Evolutionary conservation across 2,797 vertebrate genomes (phyloP), one percentile per base, ranked within the genome.

Genomic region (Carapus acus): DNA sequence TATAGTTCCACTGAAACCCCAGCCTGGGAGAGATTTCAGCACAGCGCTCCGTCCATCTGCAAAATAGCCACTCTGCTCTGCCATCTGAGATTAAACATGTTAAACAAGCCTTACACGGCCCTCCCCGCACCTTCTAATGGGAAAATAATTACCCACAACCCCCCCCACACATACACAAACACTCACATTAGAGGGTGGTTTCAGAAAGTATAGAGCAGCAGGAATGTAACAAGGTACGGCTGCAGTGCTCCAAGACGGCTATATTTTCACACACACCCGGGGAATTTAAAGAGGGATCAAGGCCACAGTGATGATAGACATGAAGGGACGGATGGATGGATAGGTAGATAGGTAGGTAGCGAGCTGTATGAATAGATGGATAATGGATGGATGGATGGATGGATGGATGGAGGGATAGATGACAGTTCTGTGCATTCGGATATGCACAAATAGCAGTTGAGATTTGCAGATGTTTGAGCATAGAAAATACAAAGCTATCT

Each of bases 1-100:
- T 74, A 80, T 73, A 78, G 74, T 71, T 59, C 50, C 72, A 69
- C 74, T 67, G 55, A 56, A 74, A 77, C 65, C 52, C 37, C 54
- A 57, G 62, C 56, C 69, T 56, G 31, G 61, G 67, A 65, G 24
- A 58, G 65, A 46, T 43, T 48, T 51, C 27, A 51, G 6, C 33
- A 5, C 24, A 19, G 33, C 2, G 16, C 43, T 33, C 40, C 37
- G 27, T 45, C 40, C 12, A 31, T 40, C 34, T 36, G 52, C 52
- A 62, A 40, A 37, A 9, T 20, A 65, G 44, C 54, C 49, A 55
- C 42, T 50, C 42, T 21, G 20, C 41, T 24, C 36, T 23, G 18
- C 36, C 31, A 11, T 33, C 14, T 9, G 8, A 3, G 31, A 33
- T 33, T 15, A 36, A 36, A 36, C 34, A 36, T 11, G 14, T 11